Base-by-base conservation (phyloP, 2,888 invertebrate species). In the Tenthredo scrophulariae region DNA sequence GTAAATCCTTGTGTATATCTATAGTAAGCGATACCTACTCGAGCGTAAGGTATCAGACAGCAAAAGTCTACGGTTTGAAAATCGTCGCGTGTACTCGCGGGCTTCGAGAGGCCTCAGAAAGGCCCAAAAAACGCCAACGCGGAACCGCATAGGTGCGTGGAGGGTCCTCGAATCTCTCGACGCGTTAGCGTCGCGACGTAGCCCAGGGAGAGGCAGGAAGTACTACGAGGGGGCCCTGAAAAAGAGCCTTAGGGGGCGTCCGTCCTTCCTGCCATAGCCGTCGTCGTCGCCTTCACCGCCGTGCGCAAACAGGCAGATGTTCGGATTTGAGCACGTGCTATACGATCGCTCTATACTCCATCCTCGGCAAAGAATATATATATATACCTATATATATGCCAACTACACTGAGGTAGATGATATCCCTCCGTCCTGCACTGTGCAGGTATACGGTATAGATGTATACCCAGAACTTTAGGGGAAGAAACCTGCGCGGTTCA, bases 301-400 rank as follows among this genome's bases (percentile, higher is more conserved):
- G 83, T 86, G 65, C 84, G 86, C 87, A 87, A 89, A 88, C 88
- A 87, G 88, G 89, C 92, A 92, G 92, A 92, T 92, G 92, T 91
- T 90, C 89, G 89, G 91, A 92, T 92, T 92, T 91, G 89, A 91
- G 92, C 92, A 92, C 92, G 92, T 92, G 92, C 92, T 91, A 90
- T 91, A 70, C 83, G 83, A 83, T 70, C 83, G 83, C 40, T 22
- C 33, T 40, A 58, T 54, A 77, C 80, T 80, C 40, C 58, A 43
- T 62, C 80, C 62, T 80, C 80, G 13, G 13, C 80, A 22, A 62
- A 15, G 26, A 22, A 40, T 40, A 40, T 40, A 40, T 37, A 62
- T 26, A 62, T 62, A 37, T 22, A 40, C 9, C 10, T 40, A 43
- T 43, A 40, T 37, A 26, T 13, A 22, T 43, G 72, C 40, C 40